A percentile compares a stretch with the other conserved stretches of the same genome.
Evolutionary conservation across 2,113 vertebrate species (phyloP).

Genomic region (Cygnus atratus): DNA sequence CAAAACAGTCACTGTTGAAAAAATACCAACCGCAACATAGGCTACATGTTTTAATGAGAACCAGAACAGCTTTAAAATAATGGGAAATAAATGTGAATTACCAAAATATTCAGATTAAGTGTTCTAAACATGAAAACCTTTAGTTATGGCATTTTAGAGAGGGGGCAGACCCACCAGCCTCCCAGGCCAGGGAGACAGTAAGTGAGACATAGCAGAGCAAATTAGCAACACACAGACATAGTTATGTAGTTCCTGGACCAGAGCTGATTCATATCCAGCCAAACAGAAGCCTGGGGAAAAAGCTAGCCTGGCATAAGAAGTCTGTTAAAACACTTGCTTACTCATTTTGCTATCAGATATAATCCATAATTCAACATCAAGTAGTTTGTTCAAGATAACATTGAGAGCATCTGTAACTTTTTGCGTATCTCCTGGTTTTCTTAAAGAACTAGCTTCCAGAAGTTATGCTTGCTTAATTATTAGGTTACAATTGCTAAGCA

Average conservation of each 20-base stretch:
- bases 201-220: slow-evolving; percentile 5
- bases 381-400: not conserved
- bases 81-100: not conserved
- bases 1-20: not conserved
- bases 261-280: not conserved
- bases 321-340: slow-evolving; percentile 23
- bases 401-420: not conserved
- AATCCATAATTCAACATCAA: slow-evolving; percentile 33
- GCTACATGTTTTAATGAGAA: not conserved
- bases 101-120: not conserved
- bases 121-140: not conserved
- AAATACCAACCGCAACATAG: not conserved
- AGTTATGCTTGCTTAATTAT: not conserved
- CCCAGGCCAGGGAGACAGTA: not conserved
- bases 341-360: slow-evolving; percentile 36
- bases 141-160: not conserved
- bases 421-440: not conserved
- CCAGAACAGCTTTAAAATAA: not conserved
- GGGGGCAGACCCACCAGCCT: not conserved
- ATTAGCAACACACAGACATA: not conserved
- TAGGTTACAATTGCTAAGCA: not conserved
- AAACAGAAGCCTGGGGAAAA: slow-evolving; percentile 17
- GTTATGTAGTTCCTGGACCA: not conserved
- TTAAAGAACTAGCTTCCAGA: not conserved
- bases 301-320: not conserved